Base-by-base conservation (phyloP, 2,797 vertebrate genomes). In the Schizopygopsis pylzovi region DNA sequence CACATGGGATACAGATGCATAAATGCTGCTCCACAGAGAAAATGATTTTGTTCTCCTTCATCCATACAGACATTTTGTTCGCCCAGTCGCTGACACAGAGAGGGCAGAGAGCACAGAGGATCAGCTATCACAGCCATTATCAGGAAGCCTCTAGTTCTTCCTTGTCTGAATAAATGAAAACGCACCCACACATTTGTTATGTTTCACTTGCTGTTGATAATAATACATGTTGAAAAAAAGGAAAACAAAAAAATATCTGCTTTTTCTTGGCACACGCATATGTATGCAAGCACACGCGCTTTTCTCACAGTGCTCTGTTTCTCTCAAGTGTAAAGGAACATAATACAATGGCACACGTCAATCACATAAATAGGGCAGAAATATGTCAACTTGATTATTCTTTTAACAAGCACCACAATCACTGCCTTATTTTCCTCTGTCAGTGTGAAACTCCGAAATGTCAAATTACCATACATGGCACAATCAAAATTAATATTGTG, bases 391-490 rank as follows among this genome's bases (percentile, higher is more conserved):
- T 49, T 89, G 81, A 86, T 87, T 89, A 82, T 87, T 77, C 84
- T 85, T 87, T 89, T 85, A 87, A 83, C 86, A 86, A 81, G 47
- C 76, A 70, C 47, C 59, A 84, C 84, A 83, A 88, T 86, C 79
- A 78, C 52, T 47, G 49, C 73, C 73, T 79, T 65, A 81, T 84
- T 86, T 88, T 76, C 72, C 68, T 86, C 79, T 65, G 49, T 56
- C 59, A 67, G 37, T 52, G 49, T 79, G 84, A 56, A 22, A 41
- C 73, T 56, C 28, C 28, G 43, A 89, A 89, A 88, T 87, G 86
- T 89, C 84, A 89, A 78, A 89, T 89, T 89, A 84, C 70, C 86
- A 89, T 84, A 89, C 70, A 16, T 52, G 80, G 61, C 83, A 75
- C 84, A 85, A 73, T 73, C 84, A 81, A 81, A 63, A 41, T 85